Conservation (phyloP, 2,888 invertebrate genomes). For the Dicyrtoma fusca region DNA sequence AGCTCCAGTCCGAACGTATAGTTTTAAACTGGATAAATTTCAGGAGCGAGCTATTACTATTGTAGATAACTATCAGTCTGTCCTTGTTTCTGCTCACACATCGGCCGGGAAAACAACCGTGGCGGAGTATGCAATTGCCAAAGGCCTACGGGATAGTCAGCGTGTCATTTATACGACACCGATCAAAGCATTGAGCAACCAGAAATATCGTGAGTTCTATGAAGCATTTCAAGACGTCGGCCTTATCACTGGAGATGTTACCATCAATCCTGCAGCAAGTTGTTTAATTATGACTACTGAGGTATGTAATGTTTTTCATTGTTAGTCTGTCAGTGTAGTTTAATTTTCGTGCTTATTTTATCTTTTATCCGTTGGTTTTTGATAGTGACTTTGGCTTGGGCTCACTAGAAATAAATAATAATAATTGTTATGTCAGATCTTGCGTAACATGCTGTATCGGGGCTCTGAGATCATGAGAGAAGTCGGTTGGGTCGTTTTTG, state of each 20-base stretch:
- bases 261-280: slow-evolving; percentile 96
- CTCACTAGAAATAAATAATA: background rate
- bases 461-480: slow-evolving; percentile 99
- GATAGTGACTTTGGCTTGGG: background rate
- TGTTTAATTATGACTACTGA: slow-evolving; percentile 99
- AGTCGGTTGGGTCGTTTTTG: slow-evolving; percentile 99
- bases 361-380: background rate
- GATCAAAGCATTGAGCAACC: slow-evolving; percentile 98
- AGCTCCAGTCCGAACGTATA: slow-evolving; percentile 88
- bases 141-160: slow-evolving; percentile 90
- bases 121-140: slow-evolving; percentile 97
- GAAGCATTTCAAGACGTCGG: slow-evolving; percentile 99
- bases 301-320: slow-evolving; percentile 65
- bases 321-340: no score
- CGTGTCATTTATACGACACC: slow-evolving; percentile 99
- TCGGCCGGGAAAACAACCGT: slow-evolving; percentile 98
- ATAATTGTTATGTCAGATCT: no score
- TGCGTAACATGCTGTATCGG: slow-evolving; percentile 96
- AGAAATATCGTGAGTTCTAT: slow-evolving; percentile 96
- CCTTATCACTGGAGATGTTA: slow-evolving; percentile 97
- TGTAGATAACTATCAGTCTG: slow-evolving; percentile 97
- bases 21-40: slow-evolving; percentile 95
- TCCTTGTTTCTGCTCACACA: slow-evolving; percentile 98
- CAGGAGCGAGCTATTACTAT: slow-evolving; percentile 96
- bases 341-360: background rate